Percentiles rank a stretch among this genome's conserved stretches.
Evolutionary conservation across 2,888 invertebrate genomes (phyloP).

Genomic region (Eilema caniola): DNA sequence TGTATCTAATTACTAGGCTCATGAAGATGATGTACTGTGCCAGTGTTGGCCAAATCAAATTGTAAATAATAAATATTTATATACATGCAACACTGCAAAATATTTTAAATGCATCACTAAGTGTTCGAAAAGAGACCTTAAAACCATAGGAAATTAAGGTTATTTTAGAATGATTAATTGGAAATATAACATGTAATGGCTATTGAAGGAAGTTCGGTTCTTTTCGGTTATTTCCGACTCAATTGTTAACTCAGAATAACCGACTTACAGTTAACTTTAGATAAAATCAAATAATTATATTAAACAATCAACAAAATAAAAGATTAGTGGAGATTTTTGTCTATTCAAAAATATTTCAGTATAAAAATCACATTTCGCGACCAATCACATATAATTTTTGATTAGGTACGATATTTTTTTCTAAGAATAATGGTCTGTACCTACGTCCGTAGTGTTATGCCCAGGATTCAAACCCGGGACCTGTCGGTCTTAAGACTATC

Average conservation of each 20-base stretch:
- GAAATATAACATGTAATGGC: neutral
- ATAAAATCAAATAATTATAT: neutral
- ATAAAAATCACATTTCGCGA: neutral
- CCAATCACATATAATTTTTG: neutral
- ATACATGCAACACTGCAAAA: neutral
- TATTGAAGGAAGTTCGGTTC: neutral
- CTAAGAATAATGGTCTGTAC: no score
- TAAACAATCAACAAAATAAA: neutral
- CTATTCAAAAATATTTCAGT: neutral
- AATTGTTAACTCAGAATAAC: neutral
- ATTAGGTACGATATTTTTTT: neutral
- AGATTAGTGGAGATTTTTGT: neutral
- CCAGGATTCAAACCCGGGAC: neutral
- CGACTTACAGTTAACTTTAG: neutral
- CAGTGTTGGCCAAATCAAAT: neutral
- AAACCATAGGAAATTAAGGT: neutral
- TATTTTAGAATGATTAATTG: slow-evolving; percentile 4
- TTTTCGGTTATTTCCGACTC: neutral
- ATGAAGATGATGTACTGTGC: neutral
- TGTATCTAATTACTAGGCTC: neutral
- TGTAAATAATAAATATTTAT: neutral
- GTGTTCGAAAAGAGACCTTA: neutral
- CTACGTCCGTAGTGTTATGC: no score
- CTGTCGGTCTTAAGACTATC: neutral
- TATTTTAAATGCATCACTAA: neutral